Evolutionary conservation across 2,888 invertebrate species (phyloP), one percentile per base, ranked within the genome.

Genomic region (Archaeoteleia sp.): DNA sequence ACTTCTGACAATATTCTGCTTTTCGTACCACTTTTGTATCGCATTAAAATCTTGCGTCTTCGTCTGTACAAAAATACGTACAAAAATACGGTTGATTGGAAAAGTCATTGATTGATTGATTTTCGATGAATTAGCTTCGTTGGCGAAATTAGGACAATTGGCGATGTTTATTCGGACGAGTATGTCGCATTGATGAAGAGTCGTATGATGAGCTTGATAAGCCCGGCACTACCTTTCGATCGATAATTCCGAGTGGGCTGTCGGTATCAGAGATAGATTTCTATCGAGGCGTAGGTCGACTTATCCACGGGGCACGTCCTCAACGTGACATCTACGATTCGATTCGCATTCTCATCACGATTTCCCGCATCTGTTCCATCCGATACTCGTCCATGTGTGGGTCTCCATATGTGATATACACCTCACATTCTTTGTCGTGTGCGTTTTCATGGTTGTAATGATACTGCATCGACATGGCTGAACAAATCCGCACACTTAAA

Each of bases 331-430:
- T 48, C 32, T 29, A 17, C 27, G 48, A 58, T 17, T 45, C 32
- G 42, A 30, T 48, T 58, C 58, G 27, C 35, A 58, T 48, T 40
- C 58, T 10, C 34, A 48, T 58, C 58, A 58, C 58, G 58, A 58
- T 12, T 30, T 9, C 40, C 32, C 12, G 42, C 58, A 48, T 42
- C 48, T 48, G 37, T 30, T 34, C 42, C 34, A 14, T 34, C 42
- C 34, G 27, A 6, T 5, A 12, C 30, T 23, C 12, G 20, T 23
- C 20, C 48, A 6, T 23, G 23, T 40, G 40, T 48, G 25, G 20
- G 23, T 48, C 29, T 34, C 35, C 14, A 34, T 45, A 32, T 27
- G 10, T 10, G 1, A 14, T 29, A 25, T 23, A 30, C 20, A 15
- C n/a, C n/a, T n/a, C n/a, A n/a, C n/a, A n/a, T n/a, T n/a, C n/a